phyloP scores from a whole-genome alignment of 2,113 vertebrate genomes.

The Rhinolophus ferrumequinum region DNA sequence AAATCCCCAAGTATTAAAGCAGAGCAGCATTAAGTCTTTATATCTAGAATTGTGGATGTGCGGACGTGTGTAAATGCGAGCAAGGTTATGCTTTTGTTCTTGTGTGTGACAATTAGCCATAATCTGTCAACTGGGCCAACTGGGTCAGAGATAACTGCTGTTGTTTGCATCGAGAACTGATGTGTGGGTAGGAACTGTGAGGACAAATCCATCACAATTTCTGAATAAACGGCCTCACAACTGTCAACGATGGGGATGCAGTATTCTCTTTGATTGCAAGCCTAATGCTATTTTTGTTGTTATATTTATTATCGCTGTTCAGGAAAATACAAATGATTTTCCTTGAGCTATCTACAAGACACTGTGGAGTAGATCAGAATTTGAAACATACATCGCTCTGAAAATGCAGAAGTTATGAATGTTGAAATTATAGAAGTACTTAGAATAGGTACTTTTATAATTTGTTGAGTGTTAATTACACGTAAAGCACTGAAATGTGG shows the following conservation, averaged over 20 bases:
- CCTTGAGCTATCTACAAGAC: slow-evolving; percentile 19
- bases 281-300: neutral
- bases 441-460: neutral
- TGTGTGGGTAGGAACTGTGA: neutral
- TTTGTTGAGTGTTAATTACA: neutral
- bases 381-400: slow-evolving; percentile 25
- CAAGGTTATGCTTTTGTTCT: neutral
- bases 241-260: neutral
- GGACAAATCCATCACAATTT: neutral
- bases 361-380: slow-evolving; percentile 12
- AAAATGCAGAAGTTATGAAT: neutral
- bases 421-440: slow-evolving; percentile 9
- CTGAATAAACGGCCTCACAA: neutral
- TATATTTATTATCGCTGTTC: slow-evolving; percentile 24
- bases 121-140: neutral
- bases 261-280: too few relatives aligned
- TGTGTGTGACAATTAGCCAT: neutral
- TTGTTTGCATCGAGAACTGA: neutral
- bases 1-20: neutral
- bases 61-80: neutral
- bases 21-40: neutral
- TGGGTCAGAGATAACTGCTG: neutral
- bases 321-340: slow-evolving; percentile 47
- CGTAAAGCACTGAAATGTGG: neutral
- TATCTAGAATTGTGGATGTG: neutral